Evolutionary conservation across 1,140 invertebrate species (phyloP), one percentile per base, ranked within the genome.

Genomic region (Drepana arcuata): DNA sequence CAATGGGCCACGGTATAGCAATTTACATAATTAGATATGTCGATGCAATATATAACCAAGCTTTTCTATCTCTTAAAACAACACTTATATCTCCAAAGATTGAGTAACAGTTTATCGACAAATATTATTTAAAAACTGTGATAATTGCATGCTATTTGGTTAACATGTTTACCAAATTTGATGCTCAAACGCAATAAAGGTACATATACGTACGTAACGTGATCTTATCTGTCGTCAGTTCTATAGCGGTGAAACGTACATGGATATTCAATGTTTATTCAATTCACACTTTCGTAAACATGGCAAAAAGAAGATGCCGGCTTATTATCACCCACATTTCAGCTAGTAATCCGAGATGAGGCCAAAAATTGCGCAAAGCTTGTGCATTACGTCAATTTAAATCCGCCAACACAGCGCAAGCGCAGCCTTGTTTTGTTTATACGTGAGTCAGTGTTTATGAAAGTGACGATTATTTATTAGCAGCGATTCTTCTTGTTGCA

Each of bases 381-480:
- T 16, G 16, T 25, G 36, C 14, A 41, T 57, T 43, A 51, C 53
- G 45, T 61, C 42, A 50, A 38, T 44, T 48, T 41, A 31, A 55
- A 44, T 48, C 62, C 64, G 39, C 64, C 61, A 65, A 65, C 64
- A 59, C 50, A 26, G 29, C 42, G 27, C 18, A 21, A 12, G 28
- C 41, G 33, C 30, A 56, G 36, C 38, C 52, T 52, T 34, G 35
- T 62, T 58, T 65, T 58, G 49, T 58, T 49, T 60, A 46, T 49
- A 43, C 48, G 51, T 78, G 67, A 73, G 52, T 79, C 71, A 74
- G 54, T 62, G 55, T 70, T 70, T 69, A 66, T 56, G 61, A 71
- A 69, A 73, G 61, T 69, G 71, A 68, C 61, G 61, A 75, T 73
- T 64, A 73, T 67, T 70, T 75, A 79, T 79, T 75, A 75, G 60